Evolutionary conservation across 2,113 vertebrate genomes (phyloP), one percentile per base, ranked within the genome.

Genomic region (Crotalus tigris): DNA sequence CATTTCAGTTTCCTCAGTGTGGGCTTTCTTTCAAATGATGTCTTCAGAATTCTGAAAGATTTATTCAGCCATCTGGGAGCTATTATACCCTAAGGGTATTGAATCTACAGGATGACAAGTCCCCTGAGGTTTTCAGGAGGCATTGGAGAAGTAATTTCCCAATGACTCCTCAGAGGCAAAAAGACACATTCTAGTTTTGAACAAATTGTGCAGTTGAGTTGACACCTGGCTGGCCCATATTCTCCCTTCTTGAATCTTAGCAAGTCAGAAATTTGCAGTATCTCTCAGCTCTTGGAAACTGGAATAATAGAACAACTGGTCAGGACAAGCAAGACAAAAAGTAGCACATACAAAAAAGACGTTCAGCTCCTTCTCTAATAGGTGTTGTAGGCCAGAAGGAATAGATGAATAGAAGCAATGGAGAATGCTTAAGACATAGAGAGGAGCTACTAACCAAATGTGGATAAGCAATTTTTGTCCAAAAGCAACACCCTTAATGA

Each of bases 171-270:
- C 69, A 17, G 93, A 55, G 69, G 46, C 24, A 33, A 92, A 85
- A 39, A 61, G 69, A 55, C 69, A 46, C 55, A 88, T n/a, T 88
- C 26, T 51, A 33, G 49, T 49, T 64, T 75, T 58, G 24, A 53
- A 93, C 87, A 92, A 93, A 90, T 92, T 90, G n/a, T 86, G 26
- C 46, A 13, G 49, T 24, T 92, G 91, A 93, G 86, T 59, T 53
- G 54, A 86, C 91, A 86, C 55, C 88, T 21, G 69, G 54, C 61
- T 59, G 23, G 44, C 55, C 55, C 10, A 0, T 17, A 24, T 59
- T 49, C 39, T 53, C 3, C 53, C 69, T 86, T 69, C 33, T 54
- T 23, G n/a, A 91, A 19, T 57, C 54, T n/a, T 15, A 17, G 0
- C 3, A 89, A 44, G 33, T 5, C 91, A n/a, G 29, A 29, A 89